Evolutionary conservation across 37 sponge, comb jelly and placozoan species (phyloP), one percentile per base, ranked within the genome.

Genomic region (Spongilla lacustris): DNA sequence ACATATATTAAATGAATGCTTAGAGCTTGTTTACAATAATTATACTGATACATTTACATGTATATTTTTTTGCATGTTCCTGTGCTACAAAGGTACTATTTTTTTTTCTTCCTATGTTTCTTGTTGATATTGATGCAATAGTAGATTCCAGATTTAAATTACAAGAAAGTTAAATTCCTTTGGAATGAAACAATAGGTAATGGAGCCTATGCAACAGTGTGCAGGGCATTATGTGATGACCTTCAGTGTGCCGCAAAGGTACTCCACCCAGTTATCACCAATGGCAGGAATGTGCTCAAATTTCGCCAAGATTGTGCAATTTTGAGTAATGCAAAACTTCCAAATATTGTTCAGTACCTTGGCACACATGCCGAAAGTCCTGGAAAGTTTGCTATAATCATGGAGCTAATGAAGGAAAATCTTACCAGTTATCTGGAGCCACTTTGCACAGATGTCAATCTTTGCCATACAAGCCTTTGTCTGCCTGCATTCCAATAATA

Each of bases 341-440:
- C 79, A 37, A 36, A 78, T 35, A 37, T 78, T 22, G 79, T 78
- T 37, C 79, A 78, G 79, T 78, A 50, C 28, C 35, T 78, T 29
- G 79, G 79, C 25, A 29, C 23, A 41, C 35, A 46, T 29, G 35
- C 41, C 26, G 50, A 78, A 25, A 75, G 34, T 24, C 19, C 79
- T 19, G 58, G 58, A 26, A n/a, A 78, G 49, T n/a, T 66, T 78
- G 76, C 84, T 38, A 50, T 83, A 9, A 32, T 89, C 4, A 83
- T 89, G 84, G 89, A 89, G 73, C 74, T 78, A 25, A 89, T 89
- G 80, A 80, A 89, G 35, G 89, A 89, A 72, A 89, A 79, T 72
- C 38, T 89, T 36, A 89, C 89, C 33, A 46, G 58, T 23, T 89
- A 84, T 68, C 66, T 89, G 21, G 75, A 83, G 24, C 75, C 84